Evolutionary conservation across 2,888 invertebrate genomes (phyloP).

Genomic region (Andrena praecox): DNA sequence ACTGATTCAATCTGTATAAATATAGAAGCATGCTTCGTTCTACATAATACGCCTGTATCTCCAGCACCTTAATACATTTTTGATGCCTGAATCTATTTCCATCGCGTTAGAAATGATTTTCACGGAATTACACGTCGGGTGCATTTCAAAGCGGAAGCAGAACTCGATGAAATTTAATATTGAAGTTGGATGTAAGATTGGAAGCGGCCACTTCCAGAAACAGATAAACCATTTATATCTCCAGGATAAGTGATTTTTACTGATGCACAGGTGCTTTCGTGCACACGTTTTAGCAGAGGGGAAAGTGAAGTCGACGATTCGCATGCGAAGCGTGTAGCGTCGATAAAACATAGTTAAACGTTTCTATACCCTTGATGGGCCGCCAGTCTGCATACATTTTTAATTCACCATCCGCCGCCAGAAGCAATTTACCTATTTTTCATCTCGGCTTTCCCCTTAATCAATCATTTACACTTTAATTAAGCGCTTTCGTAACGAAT

Average conservation of each 20-base stretch:
- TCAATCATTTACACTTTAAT: not conserved
- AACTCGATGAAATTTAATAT: too few relatives aligned
- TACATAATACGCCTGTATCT: too few relatives aligned
- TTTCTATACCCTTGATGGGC: not conserved
- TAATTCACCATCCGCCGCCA: not conserved
- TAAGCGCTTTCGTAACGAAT: not conserved
- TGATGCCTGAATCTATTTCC: too few relatives aligned
- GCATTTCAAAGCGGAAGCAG: too few relatives aligned
- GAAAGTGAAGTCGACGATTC: slow-evolving; percentile 26
- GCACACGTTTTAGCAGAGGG: not conserved
- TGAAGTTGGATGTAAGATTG: too few relatives aligned
- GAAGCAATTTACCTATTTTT: slow-evolving; percentile 7
- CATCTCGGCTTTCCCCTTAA: not conserved
- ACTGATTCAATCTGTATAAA: too few relatives aligned
- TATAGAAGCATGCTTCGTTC: too few relatives aligned
- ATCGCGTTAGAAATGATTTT: too few relatives aligned
- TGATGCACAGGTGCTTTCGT: not conserved
- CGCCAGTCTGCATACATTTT: not conserved
- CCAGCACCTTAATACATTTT: too few relatives aligned
- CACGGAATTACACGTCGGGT: too few relatives aligned
- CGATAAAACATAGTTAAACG: slow-evolving; percentile 28
- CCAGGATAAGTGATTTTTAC: slow-evolving; percentile 1
- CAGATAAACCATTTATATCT: not conserved
- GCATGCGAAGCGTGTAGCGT: slow-evolving; percentile 16
- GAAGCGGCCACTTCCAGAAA: too few relatives aligned